phyloP scores from a whole-genome alignment of 1,140 invertebrate genomes.

The Pygmarrhopalites habei region DNA sequence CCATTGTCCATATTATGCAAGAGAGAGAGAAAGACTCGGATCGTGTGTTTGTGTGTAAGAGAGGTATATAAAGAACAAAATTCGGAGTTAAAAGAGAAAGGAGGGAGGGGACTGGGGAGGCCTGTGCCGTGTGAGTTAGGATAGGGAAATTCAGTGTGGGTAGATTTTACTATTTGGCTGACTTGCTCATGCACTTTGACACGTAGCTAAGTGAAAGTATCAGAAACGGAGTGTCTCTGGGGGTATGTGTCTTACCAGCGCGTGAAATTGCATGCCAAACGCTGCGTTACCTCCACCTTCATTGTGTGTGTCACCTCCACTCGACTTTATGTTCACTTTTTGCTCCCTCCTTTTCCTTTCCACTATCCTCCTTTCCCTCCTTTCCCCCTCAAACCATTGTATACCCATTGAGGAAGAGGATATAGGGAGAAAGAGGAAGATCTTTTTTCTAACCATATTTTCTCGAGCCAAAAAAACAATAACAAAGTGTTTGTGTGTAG shows the following conservation, averaged over 20 bases:
- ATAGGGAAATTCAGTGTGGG: neutral
- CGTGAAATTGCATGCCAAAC: conserved; percentile 32
- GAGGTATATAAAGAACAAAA: no score
- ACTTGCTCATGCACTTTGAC: conserved; percentile 21
- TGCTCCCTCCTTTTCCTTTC: neutral
- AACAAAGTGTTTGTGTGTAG: no score
- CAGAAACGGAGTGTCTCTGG: conserved; percentile 14
- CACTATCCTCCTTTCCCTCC: neutral
- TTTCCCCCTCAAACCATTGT: neutral
- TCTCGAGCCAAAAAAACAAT: no score
- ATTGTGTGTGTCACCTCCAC: neutral
- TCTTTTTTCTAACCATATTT: no score
- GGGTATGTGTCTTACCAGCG: conserved; percentile 9
- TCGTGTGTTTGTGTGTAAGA: no score
- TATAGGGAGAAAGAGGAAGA: no score
- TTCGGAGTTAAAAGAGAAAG: neutral
- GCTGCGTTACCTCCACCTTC: conserved; percentile 22
- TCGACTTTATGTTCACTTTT: neutral
- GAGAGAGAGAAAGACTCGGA: no score
- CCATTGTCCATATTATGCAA: no score
- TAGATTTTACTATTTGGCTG: neutral
- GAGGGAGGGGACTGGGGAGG: neutral
- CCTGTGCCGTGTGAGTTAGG: neutral
- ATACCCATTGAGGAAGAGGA: no score
- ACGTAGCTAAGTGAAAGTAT: conserved; percentile 29